phyloP scores from a whole-genome alignment of 2,888 invertebrate species.

The Cataglyphis cursor region DNA sequence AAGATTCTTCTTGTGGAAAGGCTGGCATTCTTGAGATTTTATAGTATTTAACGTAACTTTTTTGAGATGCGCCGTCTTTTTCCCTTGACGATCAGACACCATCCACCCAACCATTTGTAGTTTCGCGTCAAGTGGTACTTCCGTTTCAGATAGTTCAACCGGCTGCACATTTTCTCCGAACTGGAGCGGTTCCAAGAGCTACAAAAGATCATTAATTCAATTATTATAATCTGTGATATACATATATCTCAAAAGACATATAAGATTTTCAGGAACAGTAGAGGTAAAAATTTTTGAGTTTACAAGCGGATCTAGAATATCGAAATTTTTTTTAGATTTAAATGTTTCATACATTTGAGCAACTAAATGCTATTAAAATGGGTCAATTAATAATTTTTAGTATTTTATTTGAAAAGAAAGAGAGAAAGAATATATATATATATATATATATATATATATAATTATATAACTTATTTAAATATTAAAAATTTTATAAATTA shows the following conservation, averaged over 20 bases:
- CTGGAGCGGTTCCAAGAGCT: not conserved
- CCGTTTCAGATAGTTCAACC: not conserved
- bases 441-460: not conserved
- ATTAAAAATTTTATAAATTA: not conserved
- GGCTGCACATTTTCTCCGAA: conserved; percentile 1
- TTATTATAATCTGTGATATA: not conserved
- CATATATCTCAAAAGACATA: not conserved
- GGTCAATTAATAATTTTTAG: not conserved
- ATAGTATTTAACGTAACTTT: conserved; percentile 3
- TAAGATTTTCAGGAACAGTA: not conserved
- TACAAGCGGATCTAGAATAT: too few species aligned
- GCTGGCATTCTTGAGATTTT: not conserved
- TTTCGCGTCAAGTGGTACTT: conserved; percentile 1
- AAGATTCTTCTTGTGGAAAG: conserved; percentile 10
- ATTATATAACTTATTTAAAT: not conserved
- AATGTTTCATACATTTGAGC: not conserved
- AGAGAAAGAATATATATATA: too few species aligned
- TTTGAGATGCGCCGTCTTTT: conserved; percentile 10
- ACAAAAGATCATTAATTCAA: not conserved
- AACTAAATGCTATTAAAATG: not conserved
- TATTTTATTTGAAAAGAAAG: not conserved
- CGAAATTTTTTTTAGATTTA: not conserved
- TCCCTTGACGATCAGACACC: not conserved
- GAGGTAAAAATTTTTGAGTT: not conserved
- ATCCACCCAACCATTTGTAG: conserved; percentile 28